Base-by-base conservation (phyloP, 1,140 invertebrate species). In the Chrysomallon squamiferum region DNA sequence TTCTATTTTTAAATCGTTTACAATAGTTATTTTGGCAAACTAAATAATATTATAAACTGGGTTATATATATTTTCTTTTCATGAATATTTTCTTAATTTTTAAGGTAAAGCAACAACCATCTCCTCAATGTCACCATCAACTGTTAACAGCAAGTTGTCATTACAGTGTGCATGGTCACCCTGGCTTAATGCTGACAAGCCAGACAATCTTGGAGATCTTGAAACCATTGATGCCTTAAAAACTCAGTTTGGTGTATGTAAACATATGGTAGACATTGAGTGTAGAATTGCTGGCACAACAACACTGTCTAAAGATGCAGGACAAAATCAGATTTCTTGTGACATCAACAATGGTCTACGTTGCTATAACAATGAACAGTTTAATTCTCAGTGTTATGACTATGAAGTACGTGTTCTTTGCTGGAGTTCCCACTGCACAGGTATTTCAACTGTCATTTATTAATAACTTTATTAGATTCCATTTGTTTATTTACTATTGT, bases 231-330 rank as follows among this genome's bases (percentile, higher is more conserved):
- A 69, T 2, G 59, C 65, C 9, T 65, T 85, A 22, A 75, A 78
- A 29, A 54, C 43, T 13, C 72, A 69, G 11, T 82, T 79, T 57
- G 73, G 74, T 3, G 78, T 85, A 18, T 92, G 91, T 76, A 75
- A 66, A n/a, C 85, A 89, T 67, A 93, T 95, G 87, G 85, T 83
- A 2, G 87, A 90, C 50, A 92, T 95, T 56, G 88, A 91, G 81
- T 95, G 93, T 73, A 87, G 93, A 32, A 90, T 91, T 0, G 88
- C 90, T 3, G 85, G 85, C 0, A 87, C 86, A 1, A 89, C 92
- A 60, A 84, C 88, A 49, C 83, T 87, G 3, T 84, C 89, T 0
- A 92, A 92, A 76, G 88, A 90, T 66, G 90, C 90, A 18, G 91
- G 90, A 1, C 78, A 86, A 64, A 65, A 72, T 25, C 68, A 52